A percentile compares a stretch with the other conserved stretches of the same genome.
Conservation (phyloP, 2,113 vertebrate genomes). For the Rhombomys opimus region DNA sequence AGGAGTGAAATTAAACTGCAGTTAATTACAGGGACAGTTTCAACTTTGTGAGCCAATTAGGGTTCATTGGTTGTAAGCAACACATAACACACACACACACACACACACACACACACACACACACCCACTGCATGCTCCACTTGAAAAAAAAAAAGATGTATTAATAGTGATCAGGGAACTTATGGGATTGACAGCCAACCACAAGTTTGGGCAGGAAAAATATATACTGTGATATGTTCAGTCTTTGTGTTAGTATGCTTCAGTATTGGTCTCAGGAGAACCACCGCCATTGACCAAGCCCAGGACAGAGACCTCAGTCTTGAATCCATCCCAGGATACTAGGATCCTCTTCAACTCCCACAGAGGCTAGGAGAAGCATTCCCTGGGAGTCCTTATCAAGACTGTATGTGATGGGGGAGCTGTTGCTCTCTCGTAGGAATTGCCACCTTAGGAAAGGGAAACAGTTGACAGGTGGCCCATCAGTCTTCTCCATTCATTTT, state of each 20-base stretch:
- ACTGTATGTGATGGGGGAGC: background rate
- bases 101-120: background rate
- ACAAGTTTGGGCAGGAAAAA: background rate
- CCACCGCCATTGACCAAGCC: background rate
- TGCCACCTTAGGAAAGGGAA: background rate
- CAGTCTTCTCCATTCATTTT: background rate
- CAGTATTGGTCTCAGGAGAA: background rate
- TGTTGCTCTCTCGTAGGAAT: background rate
- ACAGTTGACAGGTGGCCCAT: rapidly evolving
- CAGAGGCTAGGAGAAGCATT: background rate
- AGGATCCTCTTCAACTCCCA: background rate
- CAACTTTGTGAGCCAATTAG: constrained; percentile 64
- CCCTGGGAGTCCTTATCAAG: background rate
- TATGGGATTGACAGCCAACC: background rate
- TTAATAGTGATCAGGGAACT: background rate
- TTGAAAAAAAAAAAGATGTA: constrained; percentile 4
- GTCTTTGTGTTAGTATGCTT: background rate
- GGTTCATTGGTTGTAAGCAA: constrained; percentile 61
- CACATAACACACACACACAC: constrained; percentile 26
- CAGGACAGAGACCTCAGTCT: too few relatives aligned
- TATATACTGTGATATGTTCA: rapidly evolving
- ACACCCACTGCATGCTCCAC: background rate
- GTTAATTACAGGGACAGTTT: constrained; percentile 74
- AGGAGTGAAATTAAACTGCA: constrained; percentile 67
- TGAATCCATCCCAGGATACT: background rate